Conservation (phyloP, 2,888 invertebrate species). For the Mesorhabditis belari region DNA sequence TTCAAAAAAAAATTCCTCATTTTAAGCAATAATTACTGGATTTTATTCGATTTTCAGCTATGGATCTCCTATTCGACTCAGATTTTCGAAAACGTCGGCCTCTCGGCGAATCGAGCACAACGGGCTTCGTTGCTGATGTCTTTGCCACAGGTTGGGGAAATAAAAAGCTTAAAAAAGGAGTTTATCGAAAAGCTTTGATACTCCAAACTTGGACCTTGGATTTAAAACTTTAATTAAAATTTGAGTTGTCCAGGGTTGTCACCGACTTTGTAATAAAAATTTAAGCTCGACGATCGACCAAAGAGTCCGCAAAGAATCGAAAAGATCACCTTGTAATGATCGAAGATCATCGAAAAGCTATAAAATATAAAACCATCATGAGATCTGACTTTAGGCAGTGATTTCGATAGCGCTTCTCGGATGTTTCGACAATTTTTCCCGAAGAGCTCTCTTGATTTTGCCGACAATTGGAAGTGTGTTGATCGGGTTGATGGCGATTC, state of each 20-base stretch:
- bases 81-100: slow-evolving; percentile 41
- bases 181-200: no score
- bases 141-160: slow-evolving; percentile 29
- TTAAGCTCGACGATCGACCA: no score
- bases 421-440: slow-evolving; percentile 36
- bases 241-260: no score
- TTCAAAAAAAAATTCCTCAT: neutral
- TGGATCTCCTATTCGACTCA: slow-evolving; percentile 49
- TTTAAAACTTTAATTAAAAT: no score
- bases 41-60: slow-evolving; percentile 33
- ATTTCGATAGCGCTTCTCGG: slow-evolving; percentile 8
- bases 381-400: neutral
- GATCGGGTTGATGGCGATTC: slow-evolving; percentile 25
- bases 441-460: slow-evolving; percentile 31
- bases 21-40: neutral
- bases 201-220: no score
- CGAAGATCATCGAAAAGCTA: no score
- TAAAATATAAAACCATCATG: no score
- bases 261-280: no score
- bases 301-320: no score
- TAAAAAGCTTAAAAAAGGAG: no score
- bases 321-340: no score
- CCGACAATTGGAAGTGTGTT: slow-evolving; percentile 36
- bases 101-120: slow-evolving; percentile 28
- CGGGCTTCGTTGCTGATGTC: slow-evolving; percentile 37